Evolutionary conservation across 2,797 vertebrate species (phyloP), one percentile per base, ranked within the genome.

Genomic region (Iguana delicatissima): DNA sequence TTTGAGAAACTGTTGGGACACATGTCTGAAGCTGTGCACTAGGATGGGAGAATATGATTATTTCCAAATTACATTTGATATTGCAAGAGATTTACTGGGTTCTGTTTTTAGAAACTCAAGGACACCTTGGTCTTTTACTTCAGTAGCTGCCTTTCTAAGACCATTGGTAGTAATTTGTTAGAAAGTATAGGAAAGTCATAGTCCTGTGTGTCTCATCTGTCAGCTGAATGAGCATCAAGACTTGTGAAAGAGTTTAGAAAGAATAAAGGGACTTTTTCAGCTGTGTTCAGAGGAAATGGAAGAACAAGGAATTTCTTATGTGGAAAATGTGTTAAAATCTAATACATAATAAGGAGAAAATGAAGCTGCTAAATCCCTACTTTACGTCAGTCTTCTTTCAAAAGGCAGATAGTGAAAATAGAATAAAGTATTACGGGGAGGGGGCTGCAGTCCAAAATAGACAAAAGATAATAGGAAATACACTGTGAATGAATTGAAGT

Each of bases 81-180:
- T 84, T 89, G 52, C 59, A 67, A 2, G 24, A 73, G 38, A 76
- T 64, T 22, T 89, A 77, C 26, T 55, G 46, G 57, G 13, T 67
- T 42, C 50, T 88, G 22, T 80, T 88, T 86, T 72, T 74, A 52
- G 69, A 90, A 86, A 24, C 14, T 62, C 67, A 38, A 86, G 32
- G 38, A 26, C 42, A 46, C 14, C 26, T 85, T 38, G 46, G 55
- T 72, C 5, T 14, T 76, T 55, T 74, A n/a, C 46, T 86, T 77
- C 38, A 13, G 38, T 72, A 72, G 69, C 35, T 89, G 64, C 50
- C 9, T n/a, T 79, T 64, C 46, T 85, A 46, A 24, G 67, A 29
- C 67, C n/a, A 79, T 67, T 24, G 52, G 42, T 77, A 64, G 22
- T 55, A 77, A 46, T 32, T 89, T 64, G 42, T 64, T 81, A 32